These are phyloP conservation scores for Albula goreensis DNA, from an alignment of 2,113 vertebrate species.

Conservation along the genomic window DNA sequence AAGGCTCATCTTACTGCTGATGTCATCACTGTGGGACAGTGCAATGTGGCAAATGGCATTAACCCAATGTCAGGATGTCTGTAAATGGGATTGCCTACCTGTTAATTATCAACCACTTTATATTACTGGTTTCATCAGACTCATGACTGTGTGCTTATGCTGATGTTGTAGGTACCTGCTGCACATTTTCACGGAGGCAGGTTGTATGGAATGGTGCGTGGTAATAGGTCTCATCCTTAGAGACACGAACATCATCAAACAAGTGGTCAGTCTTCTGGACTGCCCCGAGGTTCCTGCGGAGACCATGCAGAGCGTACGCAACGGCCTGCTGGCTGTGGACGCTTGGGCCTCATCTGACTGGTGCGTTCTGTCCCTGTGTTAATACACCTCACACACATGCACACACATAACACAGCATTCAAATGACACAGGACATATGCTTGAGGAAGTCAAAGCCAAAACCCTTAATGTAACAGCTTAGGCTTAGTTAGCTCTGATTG, in stretches of 20 bases:
- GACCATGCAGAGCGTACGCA: conserved; percentile 81
- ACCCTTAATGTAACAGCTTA: too few species aligned
- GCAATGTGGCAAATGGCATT: not conserved
- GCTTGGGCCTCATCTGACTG: conserved; percentile 89
- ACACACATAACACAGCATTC: too few species aligned
- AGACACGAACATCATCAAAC: conserved; percentile 83
- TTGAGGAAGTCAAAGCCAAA: too few species aligned
- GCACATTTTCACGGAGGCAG: conserved; percentile 95
- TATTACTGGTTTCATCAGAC: not conserved
- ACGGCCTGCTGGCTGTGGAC: conserved; percentile 83
- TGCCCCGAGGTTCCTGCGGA: conserved; percentile 84
- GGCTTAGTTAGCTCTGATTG: too few species aligned
- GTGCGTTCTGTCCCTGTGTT: conserved; percentile 64
- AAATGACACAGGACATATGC: too few species aligned
- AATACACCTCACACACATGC: not conserved
- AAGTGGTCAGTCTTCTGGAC: conserved; percentile 84
- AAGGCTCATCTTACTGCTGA: conserved; percentile 46
- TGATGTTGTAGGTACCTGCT: conserved; percentile 80
- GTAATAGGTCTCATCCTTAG: conserved; percentile 90
- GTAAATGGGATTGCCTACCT: not conserved
- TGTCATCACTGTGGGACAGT: not conserved
- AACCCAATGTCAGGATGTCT: not conserved
- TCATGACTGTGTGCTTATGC: not conserved
- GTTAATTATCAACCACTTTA: not conserved
- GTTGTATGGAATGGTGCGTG: conserved; percentile 94